phyloP scores from a whole-genome alignment of 2,797 vertebrate genomes.

The Sebastes taczanowskii region DNA sequence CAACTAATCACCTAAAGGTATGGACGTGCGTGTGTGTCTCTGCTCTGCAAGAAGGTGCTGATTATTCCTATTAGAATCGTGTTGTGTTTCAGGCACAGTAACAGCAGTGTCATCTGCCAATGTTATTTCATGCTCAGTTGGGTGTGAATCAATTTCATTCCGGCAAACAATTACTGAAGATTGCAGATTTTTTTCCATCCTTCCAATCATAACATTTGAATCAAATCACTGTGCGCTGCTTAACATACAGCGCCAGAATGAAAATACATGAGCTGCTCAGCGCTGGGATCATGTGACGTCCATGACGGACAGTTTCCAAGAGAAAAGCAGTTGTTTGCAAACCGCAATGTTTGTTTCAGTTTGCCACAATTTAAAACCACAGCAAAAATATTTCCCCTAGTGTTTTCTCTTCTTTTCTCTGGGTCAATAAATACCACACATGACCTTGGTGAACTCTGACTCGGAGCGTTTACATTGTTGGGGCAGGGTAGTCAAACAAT shows the following conservation, averaged over 20 bases:
- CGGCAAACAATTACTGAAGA: conserved; percentile 85
- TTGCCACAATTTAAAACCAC: conserved; percentile 50
- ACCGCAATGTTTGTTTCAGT: conserved; percentile 22
- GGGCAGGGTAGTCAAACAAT: conserved; percentile 71
- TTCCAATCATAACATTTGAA: conserved; percentile 81
- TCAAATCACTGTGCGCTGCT: conserved; percentile 76
- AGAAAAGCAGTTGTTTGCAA: conserved; percentile 35
- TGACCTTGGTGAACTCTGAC: conserved; percentile 72
- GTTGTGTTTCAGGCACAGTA: conserved; percentile 81
- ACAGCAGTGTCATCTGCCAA: conserved; percentile 85
- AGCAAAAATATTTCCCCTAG: conserved; percentile 32
- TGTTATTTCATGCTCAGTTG: conserved; percentile 87
- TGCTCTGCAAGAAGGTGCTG: conserved; percentile 73
- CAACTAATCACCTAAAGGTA: conserved; percentile 51
- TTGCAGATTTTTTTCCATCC: conserved; percentile 69
- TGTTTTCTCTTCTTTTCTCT: conserved; percentile 39
- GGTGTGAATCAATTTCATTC: conserved; percentile 87
- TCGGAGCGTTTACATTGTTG: conserved; percentile 69
- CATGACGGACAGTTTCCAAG: conserved; percentile 49
- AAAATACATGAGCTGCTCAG: conserved; percentile 70
- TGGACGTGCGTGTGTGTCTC: conserved; percentile 9
- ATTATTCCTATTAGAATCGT: conserved; percentile 82
- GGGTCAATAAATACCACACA: conserved; percentile 67
- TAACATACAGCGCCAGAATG: conserved; percentile 59
- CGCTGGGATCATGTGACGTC: conserved; percentile 49